Base-by-base conservation (phyloP, 1,140 invertebrate genomes). In the Bombus turneri region DNA sequence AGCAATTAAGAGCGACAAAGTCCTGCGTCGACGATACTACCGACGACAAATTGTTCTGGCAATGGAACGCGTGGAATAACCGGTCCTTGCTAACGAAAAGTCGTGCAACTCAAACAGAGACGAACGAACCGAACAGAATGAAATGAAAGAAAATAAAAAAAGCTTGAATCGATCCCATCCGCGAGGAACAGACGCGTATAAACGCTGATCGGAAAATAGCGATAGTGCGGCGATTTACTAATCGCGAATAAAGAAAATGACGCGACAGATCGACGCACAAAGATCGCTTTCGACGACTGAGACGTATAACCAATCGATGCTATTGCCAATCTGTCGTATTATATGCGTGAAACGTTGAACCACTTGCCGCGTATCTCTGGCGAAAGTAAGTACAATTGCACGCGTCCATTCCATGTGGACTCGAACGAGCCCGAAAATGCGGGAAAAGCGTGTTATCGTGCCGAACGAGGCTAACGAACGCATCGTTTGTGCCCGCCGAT, bases 1-100 rank as follows among this genome's bases (percentile, higher is more conserved):
- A 62, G 59, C 72, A 83, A 83, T 83, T 83, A 83, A 76, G 59
- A 76, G 59, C 81, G 73, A 47, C n/a, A 64, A 53, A 57, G 53
- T 68, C 72, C 39, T 41, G 28, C 31, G 73, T 68, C 62, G 34
- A 25, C 71, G 31, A 71, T 53, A 57, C 79, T 25, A 34, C 66
- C 66, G 59, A n/a, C 28, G 64, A 57, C 68, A 83, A 83, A 83
- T 83, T 83, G 81, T 76, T 66, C 62, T 66, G 39, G 81, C 39
- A 47, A 12, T 10, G 79, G n/a, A 68, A 41, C 47, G 34, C 68
- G 28, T 8, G n/a, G 41, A 39, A 76, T 37, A 82, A 74, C 34
- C 81, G 47, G 5, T 39, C 18, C 37, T 71, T 28, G 25, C 39
- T 47, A n/a, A 15, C 69, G 81, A 47, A 47, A 74, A 59, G 71